Evolutionary conservation across 2,797 vertebrate species (phyloP).

Genomic region (Nyctalus aviator): DNA sequence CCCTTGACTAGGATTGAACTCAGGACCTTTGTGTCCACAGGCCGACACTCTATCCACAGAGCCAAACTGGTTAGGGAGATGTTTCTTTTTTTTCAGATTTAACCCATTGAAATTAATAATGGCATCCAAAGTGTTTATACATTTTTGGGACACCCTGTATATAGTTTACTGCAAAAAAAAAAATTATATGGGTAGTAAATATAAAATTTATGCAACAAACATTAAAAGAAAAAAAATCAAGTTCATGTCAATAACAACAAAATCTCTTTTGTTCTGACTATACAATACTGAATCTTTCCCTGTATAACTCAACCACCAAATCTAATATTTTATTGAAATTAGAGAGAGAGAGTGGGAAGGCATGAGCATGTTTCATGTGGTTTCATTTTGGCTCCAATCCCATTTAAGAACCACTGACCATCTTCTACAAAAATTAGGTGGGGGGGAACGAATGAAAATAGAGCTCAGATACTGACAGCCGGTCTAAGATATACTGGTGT

Average conservation of each 20-base stretch:
- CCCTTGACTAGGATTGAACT: no score
- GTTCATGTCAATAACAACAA: not conserved
- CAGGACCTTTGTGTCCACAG: no score
- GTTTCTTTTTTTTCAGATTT: no score
- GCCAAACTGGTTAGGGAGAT: no score
- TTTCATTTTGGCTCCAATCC: not conserved
- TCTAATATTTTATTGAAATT: slow-evolving; percentile 5
- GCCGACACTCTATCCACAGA: no score
- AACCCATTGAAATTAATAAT: no score
- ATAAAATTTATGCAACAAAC: not conserved
- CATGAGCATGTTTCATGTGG: accelerated
- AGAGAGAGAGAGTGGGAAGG: not conserved
- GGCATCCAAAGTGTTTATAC: no score
- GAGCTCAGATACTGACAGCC: not conserved
- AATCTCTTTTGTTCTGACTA: not conserved
- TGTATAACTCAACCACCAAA: not conserved
- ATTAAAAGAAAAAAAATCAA: not conserved
- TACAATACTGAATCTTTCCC: not conserved
- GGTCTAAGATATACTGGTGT: not conserved
- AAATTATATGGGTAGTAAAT: not conserved
- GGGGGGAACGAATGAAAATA: not conserved
- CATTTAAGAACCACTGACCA: not conserved
- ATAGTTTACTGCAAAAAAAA: not conserved
- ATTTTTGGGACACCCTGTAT: no score
- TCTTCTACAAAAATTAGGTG: not conserved